Base-by-base conservation (phyloP, 2,888 invertebrate species). In the Leucophenga montana region DNA sequence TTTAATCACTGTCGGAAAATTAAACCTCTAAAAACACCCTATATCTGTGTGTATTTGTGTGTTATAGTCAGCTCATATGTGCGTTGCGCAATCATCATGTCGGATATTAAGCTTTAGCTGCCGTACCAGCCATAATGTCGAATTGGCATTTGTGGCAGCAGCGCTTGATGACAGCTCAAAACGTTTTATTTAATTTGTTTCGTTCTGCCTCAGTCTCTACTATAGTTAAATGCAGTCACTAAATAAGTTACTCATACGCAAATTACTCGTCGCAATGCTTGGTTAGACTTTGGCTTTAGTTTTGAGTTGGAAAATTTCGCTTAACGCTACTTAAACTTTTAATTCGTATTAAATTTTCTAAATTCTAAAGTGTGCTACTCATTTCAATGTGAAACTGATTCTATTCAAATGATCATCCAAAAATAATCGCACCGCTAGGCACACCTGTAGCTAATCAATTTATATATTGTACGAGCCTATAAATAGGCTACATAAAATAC, bases 181-280 rank as follows among this genome's bases (percentile, higher is more conserved):
- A 72, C 73, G 71, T 50, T 80, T 82, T 68, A 78, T 70, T 77
- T 71, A 70, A 73, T 82, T 77, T 71, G 57, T 67, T 59, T 4
- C 14, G 1, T 39, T 8, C 75, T 68, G 73, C 50, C 20, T 22
- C 27, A 27, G 9, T 20, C 31, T 20, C 22, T 46, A 14, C 27
- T 64, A 18, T 22, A 57, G 11, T 50, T 50, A 46, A 16, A 14
- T 48, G 64, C 48, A 14, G 44, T 33, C 53, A 66, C 54, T 54
- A 27, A 27, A 57, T 54, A 54, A 14, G 39, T 77, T 73, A 64
- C 75, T 71, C 67, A 80, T 81, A 77, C 79, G 27, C 20, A 61
- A 61, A 20, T 61, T 61, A 61, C 44, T 61, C 33, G 61, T 54
- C 11, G 11, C 39, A 39, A 11, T 11, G 39, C 39, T 39, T 39